Evolutionary conservation across 2,113 vertebrate species (phyloP).

Genomic region (Pelodiscus sinensis): DNA sequence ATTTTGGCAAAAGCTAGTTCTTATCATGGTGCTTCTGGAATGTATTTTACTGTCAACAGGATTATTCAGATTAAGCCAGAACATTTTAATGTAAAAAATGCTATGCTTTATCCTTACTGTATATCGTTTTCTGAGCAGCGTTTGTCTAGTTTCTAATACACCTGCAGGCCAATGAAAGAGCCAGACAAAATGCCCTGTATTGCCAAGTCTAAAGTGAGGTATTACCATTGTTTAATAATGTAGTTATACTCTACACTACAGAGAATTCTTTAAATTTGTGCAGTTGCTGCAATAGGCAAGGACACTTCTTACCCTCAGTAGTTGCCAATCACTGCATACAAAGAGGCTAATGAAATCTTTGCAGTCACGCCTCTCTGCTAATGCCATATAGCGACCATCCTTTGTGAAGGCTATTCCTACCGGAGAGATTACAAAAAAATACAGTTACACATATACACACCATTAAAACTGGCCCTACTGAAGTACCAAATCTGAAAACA

Average conservation of each 20-base stretch:
- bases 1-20: background rate
- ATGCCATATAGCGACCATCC: slow-evolving; percentile 92
- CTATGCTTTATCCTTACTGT: background rate
- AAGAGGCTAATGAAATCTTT: slow-evolving; percentile 95
- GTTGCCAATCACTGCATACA: slow-evolving; percentile 95
- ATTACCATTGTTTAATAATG: rapidly evolving
- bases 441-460: background rate
- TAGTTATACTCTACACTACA: background rate
- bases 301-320: slow-evolving; percentile 86
- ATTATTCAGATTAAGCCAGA: background rate
- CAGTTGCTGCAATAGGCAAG: background rate
- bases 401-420: slow-evolving; percentile 91
- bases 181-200: background rate
- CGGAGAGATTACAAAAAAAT: rapidly evolving
- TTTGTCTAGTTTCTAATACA: rapidly evolving
- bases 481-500: background rate
- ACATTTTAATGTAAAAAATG: background rate
- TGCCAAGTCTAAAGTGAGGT: background rate
- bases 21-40: background rate
- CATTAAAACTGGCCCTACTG: background rate
- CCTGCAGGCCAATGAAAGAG: background rate
- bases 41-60: background rate
- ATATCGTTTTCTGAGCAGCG: background rate
- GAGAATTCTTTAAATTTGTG: rapidly evolving
- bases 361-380: slow-evolving; percentile 95